Base-by-base conservation (phyloP, 1,140 invertebrate genomes). In the Pectinophora gossypiella region DNA sequence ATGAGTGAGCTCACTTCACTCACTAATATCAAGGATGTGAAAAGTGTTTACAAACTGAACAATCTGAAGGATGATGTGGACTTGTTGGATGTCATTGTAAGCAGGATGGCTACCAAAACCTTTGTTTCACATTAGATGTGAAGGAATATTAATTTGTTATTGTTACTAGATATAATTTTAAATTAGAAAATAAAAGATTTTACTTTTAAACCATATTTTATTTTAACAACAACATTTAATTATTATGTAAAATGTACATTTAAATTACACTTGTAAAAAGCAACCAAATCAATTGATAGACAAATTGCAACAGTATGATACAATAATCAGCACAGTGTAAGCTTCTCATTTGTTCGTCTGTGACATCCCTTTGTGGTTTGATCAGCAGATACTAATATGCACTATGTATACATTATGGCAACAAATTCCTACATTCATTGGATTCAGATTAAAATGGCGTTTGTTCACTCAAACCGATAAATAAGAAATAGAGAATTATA, bases 1-100 rank as follows among this genome's bases (percentile, higher is more conserved):
- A 68, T 92, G n/a, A 71, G 67, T 19, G 72, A 85, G 23, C 54
- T 92, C 6, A 40, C 54, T 0, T 61, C 87, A 0, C 85, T 88
- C 48, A 79, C 85, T 9, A 77, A 91, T 67, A 32, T 81, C 1
- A 68, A 78, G n/a, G 66, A 87, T 36, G 69, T 92, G 13, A 90
- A 89, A 62, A 88, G 85, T 61, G 68, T 68, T 18, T 93, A 93
- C 56, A 91, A 91, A 82, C 85, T 93, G 32, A 85, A 85, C 19
- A 72, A 56, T 59, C 57, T 90, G 1, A 67, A 75, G 10, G 87
- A 89, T 68, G 49, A 88, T 20, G 83, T 85, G 1, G 76, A 64
- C 53, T 75, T 92, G n/a, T 55, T 89, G 7, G 87, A 92, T 76
- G 82, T 89, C 1, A 76, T 93, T 64, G 71, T 92, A 6, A 92